Percentiles rank a stretch among this genome's conserved stretches.
These are phyloP conservation scores for Aspidoscelis tigris DNA, from an alignment of 2,113 vertebrate species.

Conservation along the genomic window DNA sequence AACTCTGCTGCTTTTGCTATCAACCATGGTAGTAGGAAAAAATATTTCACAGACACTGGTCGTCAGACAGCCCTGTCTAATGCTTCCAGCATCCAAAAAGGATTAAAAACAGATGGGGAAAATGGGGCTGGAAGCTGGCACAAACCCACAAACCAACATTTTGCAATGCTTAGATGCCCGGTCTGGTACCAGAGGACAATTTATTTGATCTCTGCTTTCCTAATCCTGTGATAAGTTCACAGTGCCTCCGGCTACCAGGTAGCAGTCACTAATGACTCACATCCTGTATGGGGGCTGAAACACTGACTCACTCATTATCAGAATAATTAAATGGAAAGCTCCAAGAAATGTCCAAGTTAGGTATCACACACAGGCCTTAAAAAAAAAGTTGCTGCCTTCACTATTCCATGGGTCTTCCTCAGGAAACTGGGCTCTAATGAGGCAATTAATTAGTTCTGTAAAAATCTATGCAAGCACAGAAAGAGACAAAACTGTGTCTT, in stretches of 20 bases:
- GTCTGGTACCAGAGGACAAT: conserved; percentile 24
- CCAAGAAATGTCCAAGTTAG: conserved; percentile 26
- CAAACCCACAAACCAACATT: conserved; percentile 10
- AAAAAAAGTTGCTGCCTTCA: not conserved
- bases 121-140: not conserved
- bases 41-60: conserved; percentile 26
- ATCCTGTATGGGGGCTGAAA: conserved; percentile 27
- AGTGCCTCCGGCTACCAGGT: conserved; percentile 50
- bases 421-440: not conserved
- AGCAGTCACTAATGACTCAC: conserved; percentile 57
- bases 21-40: not conserved
- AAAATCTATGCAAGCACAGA: not conserved
- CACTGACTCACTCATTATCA: conserved; percentile 35
- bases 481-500: not conserved
- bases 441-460: not conserved
- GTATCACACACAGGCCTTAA: not conserved
- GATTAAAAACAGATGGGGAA: conserved; percentile 49
- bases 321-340: not conserved
- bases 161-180: conserved; percentile 32
- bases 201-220: conserved; percentile 53
- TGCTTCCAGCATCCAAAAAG: not conserved
- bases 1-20: not conserved
- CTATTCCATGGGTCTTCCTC: not conserved
- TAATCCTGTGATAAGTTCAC: conserved; percentile 36
- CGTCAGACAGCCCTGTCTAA: not conserved